phyloP scores from a whole-genome alignment of 2,888 invertebrate species.

The Brachypterus glaber region DNA sequence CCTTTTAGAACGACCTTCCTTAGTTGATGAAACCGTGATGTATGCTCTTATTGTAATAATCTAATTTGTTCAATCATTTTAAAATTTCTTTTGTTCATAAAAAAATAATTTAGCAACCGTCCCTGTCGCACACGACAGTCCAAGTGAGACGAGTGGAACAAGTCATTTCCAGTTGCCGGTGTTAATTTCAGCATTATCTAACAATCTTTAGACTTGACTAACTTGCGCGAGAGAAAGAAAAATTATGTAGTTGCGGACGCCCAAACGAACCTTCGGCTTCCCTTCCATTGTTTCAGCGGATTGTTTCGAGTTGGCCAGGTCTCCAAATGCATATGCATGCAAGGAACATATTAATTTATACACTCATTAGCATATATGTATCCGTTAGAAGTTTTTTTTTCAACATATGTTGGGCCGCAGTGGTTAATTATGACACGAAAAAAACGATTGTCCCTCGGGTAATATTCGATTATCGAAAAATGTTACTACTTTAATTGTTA shows the following conservation, averaged over 20 bases:
- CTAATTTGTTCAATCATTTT: too few species aligned
- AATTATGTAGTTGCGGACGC: conserved; percentile 39
- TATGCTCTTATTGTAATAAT: too few species aligned
- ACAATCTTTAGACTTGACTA: conserved; percentile 44
- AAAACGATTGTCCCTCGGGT: conserved; percentile 26
- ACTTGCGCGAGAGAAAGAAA: conserved; percentile 43
- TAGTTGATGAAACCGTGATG: too few species aligned
- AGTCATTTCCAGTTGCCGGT: conserved; percentile 36
- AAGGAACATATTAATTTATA: conserved; percentile 45
- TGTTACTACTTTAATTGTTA: too few species aligned
- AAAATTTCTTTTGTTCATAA: too few species aligned
- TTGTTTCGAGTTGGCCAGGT: conserved; percentile 24
- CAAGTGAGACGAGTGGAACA: conserved; percentile 22
- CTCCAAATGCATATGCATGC: conserved; percentile 43
- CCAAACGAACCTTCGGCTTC: conserved; percentile 29
- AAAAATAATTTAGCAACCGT: too few species aligned
- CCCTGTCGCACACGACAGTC: too few species aligned
- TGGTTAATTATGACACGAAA: conserved; percentile 39
- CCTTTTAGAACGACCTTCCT: too few species aligned
- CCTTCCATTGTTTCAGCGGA: conserved; percentile 34
- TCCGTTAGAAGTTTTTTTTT: conserved; percentile 42
- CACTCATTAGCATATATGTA: conserved; percentile 44
- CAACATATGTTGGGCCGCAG: conserved; percentile 40
- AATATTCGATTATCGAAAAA: conserved; percentile 21
- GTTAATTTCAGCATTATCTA: conserved; percentile 44